phyloP scores from a whole-genome alignment of 2,888 invertebrate genomes.

The Hyposoter dolosus region DNA sequence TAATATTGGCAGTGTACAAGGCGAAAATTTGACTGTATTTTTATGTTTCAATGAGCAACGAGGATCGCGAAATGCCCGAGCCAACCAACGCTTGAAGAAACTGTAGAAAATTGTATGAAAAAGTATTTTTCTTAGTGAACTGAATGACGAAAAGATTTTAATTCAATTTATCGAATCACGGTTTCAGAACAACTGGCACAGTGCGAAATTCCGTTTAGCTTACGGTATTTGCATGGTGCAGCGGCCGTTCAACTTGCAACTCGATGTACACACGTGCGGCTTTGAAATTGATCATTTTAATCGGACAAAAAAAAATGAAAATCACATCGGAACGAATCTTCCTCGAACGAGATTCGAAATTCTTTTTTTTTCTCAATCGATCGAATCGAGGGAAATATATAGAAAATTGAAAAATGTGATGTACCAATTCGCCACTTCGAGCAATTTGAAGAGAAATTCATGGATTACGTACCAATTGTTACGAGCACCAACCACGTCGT shows the following conservation, averaged over 20 bases:
- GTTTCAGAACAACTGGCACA: conserved; percentile 33
- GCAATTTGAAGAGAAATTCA: neutral
- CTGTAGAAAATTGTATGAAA: neutral
- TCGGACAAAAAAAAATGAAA: conserved; percentile 2
- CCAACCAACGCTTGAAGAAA: conserved; percentile 8
- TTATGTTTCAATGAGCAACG: neutral
- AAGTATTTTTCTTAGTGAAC: neutral
- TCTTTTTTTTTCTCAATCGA: neutral
- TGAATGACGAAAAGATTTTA: neutral
- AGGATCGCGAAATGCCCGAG: neutral
- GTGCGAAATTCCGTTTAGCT: conserved; percentile 40
- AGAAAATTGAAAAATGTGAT: neutral
- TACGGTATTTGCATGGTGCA: conserved; percentile 58
- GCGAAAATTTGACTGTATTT: conserved; percentile 27
- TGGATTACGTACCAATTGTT: conserved; percentile 79
- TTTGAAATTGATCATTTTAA: conserved; percentile 22
- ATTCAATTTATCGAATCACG: neutral
- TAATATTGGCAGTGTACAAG: conserved; percentile 73
- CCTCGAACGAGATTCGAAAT: neutral
- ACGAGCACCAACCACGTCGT: conserved; percentile 80
- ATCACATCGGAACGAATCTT: neutral
- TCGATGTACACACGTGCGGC: conserved; percentile 31
- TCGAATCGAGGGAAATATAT: neutral
- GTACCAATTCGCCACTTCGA: neutral
- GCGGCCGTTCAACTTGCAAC: conserved; percentile 59